A percentile compares a stretch with the other conserved stretches of the same genome.
These are phyloP conservation scores for Enteromius radiatus DNA, from an alignment of 2,797 vertebrate genomes.

Conservation along the genomic window DNA sequence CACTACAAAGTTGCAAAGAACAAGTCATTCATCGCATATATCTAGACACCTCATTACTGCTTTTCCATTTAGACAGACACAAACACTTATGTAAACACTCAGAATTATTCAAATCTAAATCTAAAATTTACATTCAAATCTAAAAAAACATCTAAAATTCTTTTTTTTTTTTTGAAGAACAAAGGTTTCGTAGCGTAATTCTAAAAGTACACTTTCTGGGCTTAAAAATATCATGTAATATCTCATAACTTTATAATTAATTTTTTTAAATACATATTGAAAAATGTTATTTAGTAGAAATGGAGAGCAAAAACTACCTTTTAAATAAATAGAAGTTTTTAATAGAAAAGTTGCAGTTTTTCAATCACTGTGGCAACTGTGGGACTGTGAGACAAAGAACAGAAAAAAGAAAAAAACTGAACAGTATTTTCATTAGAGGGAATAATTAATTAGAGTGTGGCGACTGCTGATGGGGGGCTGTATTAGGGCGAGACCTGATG, in stretches of 20 bases:
- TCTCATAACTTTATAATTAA: not conserved
- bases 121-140: no score
- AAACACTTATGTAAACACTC: not conserved
- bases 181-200: not conserved
- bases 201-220: not conserved
- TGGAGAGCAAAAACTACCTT: not conserved
- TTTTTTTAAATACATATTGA: not conserved
- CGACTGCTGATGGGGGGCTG: conserved; percentile 9
- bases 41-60: not conserved
- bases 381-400: not conserved
- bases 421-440: conserved; percentile 38
- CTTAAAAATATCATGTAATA: not conserved
- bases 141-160: not conserved
- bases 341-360: not conserved
- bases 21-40: conserved; percentile 12
- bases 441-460: conserved; percentile 36
- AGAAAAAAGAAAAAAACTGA: not conserved
- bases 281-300: not conserved
- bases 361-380: not conserved
- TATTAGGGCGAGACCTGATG: conserved; percentile 35
- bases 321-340: not conserved
- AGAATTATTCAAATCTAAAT: no score
- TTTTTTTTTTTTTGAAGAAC: no score
- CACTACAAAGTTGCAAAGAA: not conserved
- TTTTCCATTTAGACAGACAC: not conserved